A percentile compares a stretch with the other conserved stretches of the same genome.
phyloP scores from a whole-genome alignment of 2,888 invertebrate species.

The Athetis lepigone region DNA sequence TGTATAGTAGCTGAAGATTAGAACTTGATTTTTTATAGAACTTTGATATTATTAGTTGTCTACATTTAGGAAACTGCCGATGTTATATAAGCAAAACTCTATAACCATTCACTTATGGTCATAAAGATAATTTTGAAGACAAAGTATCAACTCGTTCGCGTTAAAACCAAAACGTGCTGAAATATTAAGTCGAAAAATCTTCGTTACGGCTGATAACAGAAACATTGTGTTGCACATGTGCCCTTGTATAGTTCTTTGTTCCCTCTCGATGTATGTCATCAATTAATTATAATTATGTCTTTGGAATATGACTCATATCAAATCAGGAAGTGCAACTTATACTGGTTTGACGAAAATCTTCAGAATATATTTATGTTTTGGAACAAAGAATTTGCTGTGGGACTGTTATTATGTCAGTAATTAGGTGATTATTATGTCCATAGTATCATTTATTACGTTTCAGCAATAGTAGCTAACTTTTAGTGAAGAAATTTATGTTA shows the following conservation, averaged over 20 bases:
- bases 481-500: no score
- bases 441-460: no score
- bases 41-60: no score
- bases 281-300: conserved; percentile 5
- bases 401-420: no score
- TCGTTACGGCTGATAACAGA: conserved; percentile 31
- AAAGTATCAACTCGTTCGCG: background rate
- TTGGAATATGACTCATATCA: conserved; percentile 7
- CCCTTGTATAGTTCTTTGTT: conserved; percentile 38
- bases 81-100: conserved; percentile 11
- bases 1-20: no score
- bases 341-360: background rate
- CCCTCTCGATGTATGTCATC: conserved; percentile 2
- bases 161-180: conserved; percentile 31
- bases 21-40: no score
- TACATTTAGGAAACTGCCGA: background rate
- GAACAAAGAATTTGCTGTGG: background rate
- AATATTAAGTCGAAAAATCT: conserved; percentile 32
- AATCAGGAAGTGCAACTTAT: conserved; percentile 13
- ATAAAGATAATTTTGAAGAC: no score
- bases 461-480: no score
- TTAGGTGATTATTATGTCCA: no score
- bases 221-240: conserved; percentile 9
- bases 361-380: background rate
- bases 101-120: no score